These are phyloP conservation scores for Hermaeophaga mercurialis DNA, from an alignment of 2,888 invertebrate genomes.

Conservation along the genomic window DNA sequence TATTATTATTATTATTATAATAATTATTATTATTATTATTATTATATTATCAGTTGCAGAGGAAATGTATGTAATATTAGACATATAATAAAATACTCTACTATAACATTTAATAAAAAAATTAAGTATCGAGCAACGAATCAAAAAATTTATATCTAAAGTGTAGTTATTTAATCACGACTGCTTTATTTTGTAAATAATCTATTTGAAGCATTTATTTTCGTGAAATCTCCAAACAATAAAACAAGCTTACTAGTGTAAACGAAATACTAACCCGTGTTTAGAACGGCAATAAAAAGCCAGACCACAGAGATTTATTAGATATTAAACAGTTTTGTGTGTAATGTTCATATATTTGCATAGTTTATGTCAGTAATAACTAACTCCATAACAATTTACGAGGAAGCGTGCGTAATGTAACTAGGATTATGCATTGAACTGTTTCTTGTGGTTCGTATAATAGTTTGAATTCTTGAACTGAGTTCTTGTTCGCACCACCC, in stretches of 20 bases:
- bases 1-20: too few relatives aligned
- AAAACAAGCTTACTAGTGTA: not conserved
- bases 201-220: too few relatives aligned
- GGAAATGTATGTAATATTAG: too few relatives aligned
- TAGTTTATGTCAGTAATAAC: conserved; percentile 30
- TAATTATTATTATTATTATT: too few relatives aligned
- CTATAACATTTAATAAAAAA: too few relatives aligned
- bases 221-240: too few relatives aligned
- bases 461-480: conserved; percentile 23
- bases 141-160: too few relatives aligned
- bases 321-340: conserved; percentile 15
- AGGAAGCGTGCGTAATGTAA: conserved; percentile 22
- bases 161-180: too few relatives aligned
- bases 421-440: conserved; percentile 25
- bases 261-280: conserved; percentile 1
- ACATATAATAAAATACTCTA: too few relatives aligned
- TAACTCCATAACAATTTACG: conserved; percentile 25
- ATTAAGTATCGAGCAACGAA: too few relatives aligned
- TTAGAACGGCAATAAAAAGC: conserved; percentile 2
- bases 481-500: conserved; percentile 14
- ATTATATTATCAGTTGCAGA: too few relatives aligned
- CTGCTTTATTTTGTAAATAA: too few relatives aligned
- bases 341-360: conserved; percentile 26
- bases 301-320: conserved; percentile 11
- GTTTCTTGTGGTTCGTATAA: conserved; percentile 23